Percentiles rank a stretch among this genome's conserved stretches.
Evolutionary conservation across 2,888 invertebrate genomes (phyloP).

Genomic region (Drosophila infuscata): DNA sequence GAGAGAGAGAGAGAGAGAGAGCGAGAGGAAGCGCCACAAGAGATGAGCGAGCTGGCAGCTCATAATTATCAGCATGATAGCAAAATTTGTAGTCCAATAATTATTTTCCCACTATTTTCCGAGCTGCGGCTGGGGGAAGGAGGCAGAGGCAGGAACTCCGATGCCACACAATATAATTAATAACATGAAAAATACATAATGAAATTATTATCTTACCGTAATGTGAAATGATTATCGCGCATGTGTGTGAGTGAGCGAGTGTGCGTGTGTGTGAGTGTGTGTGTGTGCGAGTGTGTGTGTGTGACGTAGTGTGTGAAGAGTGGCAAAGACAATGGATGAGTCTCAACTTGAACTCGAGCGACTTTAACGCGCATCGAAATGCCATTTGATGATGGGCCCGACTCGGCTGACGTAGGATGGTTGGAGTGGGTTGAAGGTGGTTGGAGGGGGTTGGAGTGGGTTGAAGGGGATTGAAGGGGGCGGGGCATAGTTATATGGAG

Average conservation of each 20-base stretch:
- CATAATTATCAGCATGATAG: constrained; percentile 75
- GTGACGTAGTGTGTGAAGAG: constrained; percentile 58
- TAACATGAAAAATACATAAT: constrained; percentile 81
- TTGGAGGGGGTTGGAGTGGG: neutral
- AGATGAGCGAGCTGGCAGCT: constrained; percentile 17
- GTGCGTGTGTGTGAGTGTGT: constrained; percentile 43
- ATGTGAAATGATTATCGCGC: constrained; percentile 75
- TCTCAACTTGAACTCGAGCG: constrained; percentile 57
- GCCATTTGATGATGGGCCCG: constrained; percentile 32
- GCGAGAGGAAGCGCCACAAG: neutral
- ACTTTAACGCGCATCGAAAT: constrained; percentile 64
- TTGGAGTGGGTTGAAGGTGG: neutral
- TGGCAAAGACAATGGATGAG: constrained; percentile 62
- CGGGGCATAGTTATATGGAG: neutral
- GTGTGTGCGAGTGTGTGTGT: constrained; percentile 28
- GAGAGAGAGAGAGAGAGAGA: neutral
- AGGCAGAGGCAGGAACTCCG: constrained; percentile 50
- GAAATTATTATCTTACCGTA: constrained; percentile 78
- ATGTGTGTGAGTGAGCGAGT: constrained; percentile 27
- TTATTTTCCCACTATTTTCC: constrained; percentile 76
- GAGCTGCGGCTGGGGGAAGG: constrained; percentile 17
- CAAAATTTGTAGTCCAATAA: constrained; percentile 73
- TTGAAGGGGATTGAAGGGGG: neutral
- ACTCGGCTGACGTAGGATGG: neutral
- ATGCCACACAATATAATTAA: constrained; percentile 73